These are phyloP conservation scores for Myiozetetes cayanensis DNA, from an alignment of 2,113 vertebrate species.

Conservation along the genomic window DNA sequence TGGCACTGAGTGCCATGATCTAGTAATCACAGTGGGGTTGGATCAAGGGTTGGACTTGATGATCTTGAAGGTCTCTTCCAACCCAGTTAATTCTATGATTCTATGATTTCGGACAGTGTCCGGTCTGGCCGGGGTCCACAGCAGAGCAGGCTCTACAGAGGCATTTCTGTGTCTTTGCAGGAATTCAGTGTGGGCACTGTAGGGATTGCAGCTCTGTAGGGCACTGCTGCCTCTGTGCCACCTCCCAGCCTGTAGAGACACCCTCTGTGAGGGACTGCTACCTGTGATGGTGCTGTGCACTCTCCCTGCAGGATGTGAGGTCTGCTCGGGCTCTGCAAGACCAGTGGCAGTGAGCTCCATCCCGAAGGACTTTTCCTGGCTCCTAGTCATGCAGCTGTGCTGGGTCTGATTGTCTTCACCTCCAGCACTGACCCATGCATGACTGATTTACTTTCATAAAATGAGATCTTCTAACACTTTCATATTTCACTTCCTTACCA, in stretches of 20 bases:
- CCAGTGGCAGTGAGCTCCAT: accelerated
- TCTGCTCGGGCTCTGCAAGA: accelerated
- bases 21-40: too few species aligned
- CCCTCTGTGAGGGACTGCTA: background rate
- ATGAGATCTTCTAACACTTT: background rate
- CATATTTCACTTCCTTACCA: background rate
- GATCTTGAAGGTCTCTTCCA: too few species aligned
- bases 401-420: background rate
- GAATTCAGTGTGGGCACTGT: background rate
- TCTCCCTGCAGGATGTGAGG: accelerated
- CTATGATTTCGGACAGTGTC: background rate
- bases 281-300: accelerated
- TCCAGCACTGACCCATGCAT: background rate
- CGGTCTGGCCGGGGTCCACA: accelerated
- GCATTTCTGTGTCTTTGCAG: background rate
- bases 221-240: background rate
- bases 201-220: background rate
- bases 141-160: background rate
- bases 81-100: too few species aligned
- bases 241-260: background rate
- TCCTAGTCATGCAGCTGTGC: background rate
- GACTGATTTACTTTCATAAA: background rate
- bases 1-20: too few species aligned
- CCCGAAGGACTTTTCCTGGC: background rate
- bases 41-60: too few species aligned